Evolutionary conservation across 2,797 vertebrate genomes (phyloP).

Genomic region (Loris lydekkerianus): DNA sequence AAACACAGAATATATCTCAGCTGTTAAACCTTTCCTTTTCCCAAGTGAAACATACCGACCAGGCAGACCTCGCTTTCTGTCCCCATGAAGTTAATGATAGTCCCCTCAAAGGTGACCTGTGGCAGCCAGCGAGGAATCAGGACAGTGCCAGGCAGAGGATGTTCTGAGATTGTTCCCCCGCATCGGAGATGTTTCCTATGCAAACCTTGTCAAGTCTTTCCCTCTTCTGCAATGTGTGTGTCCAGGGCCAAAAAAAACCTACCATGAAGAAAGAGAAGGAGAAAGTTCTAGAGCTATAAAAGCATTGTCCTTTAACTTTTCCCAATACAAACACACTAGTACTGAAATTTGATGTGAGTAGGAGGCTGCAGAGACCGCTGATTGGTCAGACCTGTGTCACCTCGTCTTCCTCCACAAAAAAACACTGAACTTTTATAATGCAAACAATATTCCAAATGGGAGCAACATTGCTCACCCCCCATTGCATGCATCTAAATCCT

Average conservation of each 20-base stretch:
- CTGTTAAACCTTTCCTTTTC: neutral
- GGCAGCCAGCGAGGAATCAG: neutral
- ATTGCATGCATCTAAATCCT: neutral
- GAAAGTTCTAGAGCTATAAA: neutral
- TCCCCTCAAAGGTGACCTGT: neutral
- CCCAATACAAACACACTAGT: neutral
- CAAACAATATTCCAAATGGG: neutral
- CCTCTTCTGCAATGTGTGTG: neutral
- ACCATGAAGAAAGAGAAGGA: neutral
- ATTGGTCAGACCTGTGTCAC: rapidly evolving
- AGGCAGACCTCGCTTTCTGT: neutral
- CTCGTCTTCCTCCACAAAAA: neutral
- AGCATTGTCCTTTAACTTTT: neutral
- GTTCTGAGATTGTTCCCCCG: neutral
- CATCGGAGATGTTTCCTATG: no score
- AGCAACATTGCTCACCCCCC: neutral
- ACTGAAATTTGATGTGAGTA: rapidly evolving
- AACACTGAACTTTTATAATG: neutral
- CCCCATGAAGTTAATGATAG: neutral
- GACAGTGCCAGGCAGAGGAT: neutral
- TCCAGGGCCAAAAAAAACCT: neutral
- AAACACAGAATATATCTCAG: neutral
- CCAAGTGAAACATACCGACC: neutral
- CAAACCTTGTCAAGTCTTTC: neutral
- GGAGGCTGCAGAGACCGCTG: no score